Evolutionary conservation across 2,113 vertebrate species (phyloP), one percentile per base, ranked within the genome.

Genomic region (Bostrychus sinensis): DNA sequence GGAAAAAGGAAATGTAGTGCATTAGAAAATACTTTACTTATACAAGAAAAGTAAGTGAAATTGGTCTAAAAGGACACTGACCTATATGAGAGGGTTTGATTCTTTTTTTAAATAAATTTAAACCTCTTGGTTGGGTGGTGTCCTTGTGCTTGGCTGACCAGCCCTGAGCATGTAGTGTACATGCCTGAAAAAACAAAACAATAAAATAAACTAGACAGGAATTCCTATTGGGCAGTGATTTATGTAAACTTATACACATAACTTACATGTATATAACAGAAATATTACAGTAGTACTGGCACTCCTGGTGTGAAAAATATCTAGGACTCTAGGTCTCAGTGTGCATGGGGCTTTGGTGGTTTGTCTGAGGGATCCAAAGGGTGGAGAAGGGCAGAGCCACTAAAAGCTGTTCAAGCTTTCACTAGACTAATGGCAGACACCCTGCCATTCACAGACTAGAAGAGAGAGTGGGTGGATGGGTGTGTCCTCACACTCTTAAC

Each of bases 381-480:
- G 83, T 70, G 81, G 83, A 77, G 77, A 63, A 72, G 62, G 65
- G 59, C 66, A 70, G 41, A 64, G 62, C 74, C 83, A 82, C 39
- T 56, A 39, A 51, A 57, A 78, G 62, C 80, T 69, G 66, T 70
- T 62, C 66, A 82, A 84, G 56, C 37, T 69, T 75, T 45, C 42
- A 60, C 62, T 72, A 64, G 75, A 80, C 34, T 66, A 65, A 57
- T 63, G 78, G 51, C 69, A 34, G 56, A 58, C 54, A 68, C 54
- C 37, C 71, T 75, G 54, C 39, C 60, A 13, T 41, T 67, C 74
- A 75, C 71, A 42, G 25, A 38, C 63, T 75, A 55, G 32, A 62
- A 51, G 60, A 54, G 66, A 28, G 62, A 77, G 86, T 80, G 88
- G 81, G 78, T 80, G 68, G 53, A 84, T 75, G 87, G 87, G 87